Conservation (phyloP, 2,888 invertebrate genomes). For the Barypeithes pellucidus region DNA sequence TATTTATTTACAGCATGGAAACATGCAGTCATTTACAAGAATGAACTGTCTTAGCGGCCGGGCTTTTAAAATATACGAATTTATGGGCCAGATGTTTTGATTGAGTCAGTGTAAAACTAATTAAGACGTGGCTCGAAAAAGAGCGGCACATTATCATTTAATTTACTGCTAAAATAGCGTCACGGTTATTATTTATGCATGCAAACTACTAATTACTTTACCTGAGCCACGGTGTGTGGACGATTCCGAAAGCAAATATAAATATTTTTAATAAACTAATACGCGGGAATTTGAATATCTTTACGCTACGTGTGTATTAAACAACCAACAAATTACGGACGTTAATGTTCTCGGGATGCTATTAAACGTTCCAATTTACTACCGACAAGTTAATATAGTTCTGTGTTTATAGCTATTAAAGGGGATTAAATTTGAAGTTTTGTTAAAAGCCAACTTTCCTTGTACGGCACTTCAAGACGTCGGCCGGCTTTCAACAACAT, state of each 20-base stretch:
- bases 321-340: constrained; percentile 63
- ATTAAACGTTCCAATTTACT: constrained; percentile 64
- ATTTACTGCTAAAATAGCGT: constrained; percentile 62
- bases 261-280: constrained; percentile 64
- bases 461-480: constrained; percentile 37
- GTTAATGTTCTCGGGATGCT: constrained; percentile 60
- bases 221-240: constrained; percentile 39
- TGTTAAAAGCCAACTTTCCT: constrained; percentile 43
- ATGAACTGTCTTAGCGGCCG: constrained; percentile 1
- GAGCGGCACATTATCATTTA: constrained; percentile 61
- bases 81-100: constrained; percentile 66
- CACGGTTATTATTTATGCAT: constrained; percentile 61
- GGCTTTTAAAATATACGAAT: constrained; percentile 42
- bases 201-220: constrained; percentile 63
- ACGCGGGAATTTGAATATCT: constrained; percentile 61
- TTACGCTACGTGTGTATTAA: constrained; percentile 63
- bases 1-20: constrained; percentile 19
- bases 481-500: constrained; percentile 37
- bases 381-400: constrained; percentile 63
- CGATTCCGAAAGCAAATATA: constrained; percentile 58
- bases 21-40: constrained; percentile 8
- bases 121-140: constrained; percentile 62
- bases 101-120: constrained; percentile 65
- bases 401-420: constrained; percentile 62
- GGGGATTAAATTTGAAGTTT: constrained; percentile 49